phyloP scores from a whole-genome alignment of 2,113 vertebrate species.

The Caretta caretta region DNA sequence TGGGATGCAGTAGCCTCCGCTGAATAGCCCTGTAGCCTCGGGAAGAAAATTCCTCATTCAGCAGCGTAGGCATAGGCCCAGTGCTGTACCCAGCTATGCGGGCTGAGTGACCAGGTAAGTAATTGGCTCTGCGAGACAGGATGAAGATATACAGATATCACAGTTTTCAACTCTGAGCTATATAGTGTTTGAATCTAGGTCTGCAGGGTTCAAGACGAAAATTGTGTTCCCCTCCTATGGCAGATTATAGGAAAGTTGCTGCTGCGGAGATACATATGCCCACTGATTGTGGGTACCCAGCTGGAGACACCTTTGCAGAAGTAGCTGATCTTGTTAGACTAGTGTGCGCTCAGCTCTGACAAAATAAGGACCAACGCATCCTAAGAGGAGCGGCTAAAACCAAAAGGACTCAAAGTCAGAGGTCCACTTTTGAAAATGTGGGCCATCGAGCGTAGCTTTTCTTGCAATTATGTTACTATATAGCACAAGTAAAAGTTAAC shows the following conservation, averaged over 20 bases:
- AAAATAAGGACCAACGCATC: background rate
- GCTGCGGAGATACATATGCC: background rate
- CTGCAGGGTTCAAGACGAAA: background rate
- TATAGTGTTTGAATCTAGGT: background rate
- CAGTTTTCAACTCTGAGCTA: background rate
- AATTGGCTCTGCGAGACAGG: background rate
- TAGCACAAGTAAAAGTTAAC: background rate
- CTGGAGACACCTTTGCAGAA: background rate
- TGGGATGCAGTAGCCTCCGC: background rate
- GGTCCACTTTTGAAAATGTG: background rate
- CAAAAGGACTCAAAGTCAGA: background rate
- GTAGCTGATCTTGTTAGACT: background rate
- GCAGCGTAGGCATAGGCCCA: background rate
- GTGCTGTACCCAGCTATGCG: background rate
- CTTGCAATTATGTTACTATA: background rate
- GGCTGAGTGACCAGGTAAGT: rapidly evolving
- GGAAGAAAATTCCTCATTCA: background rate
- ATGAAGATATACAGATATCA: background rate
- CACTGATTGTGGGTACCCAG: background rate
- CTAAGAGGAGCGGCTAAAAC: background rate
- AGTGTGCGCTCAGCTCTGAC: background rate
- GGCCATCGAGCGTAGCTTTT: background rate
- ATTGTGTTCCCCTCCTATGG: background rate
- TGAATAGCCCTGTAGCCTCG: background rate
- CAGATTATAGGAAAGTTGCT: background rate